phyloP scores from a whole-genome alignment of 2,797 vertebrate species.

The Sebastes nivosus region DNA sequence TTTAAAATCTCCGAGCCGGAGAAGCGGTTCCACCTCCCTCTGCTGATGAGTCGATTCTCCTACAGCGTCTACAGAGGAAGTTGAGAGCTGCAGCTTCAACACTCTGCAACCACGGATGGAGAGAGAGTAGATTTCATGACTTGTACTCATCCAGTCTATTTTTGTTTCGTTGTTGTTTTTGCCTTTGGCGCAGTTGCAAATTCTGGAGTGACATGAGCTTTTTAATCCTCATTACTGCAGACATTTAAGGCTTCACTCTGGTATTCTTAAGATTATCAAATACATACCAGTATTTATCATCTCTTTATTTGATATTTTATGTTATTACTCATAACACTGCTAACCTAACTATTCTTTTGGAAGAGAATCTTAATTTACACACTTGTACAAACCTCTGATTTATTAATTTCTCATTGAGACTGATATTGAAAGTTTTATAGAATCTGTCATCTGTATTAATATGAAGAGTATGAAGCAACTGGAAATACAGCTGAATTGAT shows the following conservation, averaged over 20 bases:
- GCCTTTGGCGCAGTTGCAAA: background rate
- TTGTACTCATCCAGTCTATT: too few relatives aligned
- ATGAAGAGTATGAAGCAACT: background rate
- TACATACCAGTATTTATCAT: background rate
- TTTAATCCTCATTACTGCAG: background rate
- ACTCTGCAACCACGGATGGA: background rate
- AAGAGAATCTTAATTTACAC: background rate
- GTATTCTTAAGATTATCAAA: background rate
- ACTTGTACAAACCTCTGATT: background rate
- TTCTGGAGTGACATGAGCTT: background rate
- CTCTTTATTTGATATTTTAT: background rate
- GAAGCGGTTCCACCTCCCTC: slow-evolving; percentile 87
- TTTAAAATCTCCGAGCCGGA: slow-evolving; percentile 82
- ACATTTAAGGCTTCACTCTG: background rate
- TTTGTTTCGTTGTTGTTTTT: too few relatives aligned
- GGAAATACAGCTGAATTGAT: background rate
- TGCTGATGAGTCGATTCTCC: slow-evolving; percentile 91
- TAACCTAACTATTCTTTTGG: background rate
- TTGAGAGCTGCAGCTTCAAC: slow-evolving; percentile 52
- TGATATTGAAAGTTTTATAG: background rate
- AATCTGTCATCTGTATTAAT: background rate
- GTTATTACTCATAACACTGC: background rate
- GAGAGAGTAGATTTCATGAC: background rate
- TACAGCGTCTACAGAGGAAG: slow-evolving; percentile 91
- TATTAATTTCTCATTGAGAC: background rate